These are phyloP conservation scores for Rattus rattus DNA, from an alignment of 2,113 vertebrate species.

Conservation along the genomic window DNA sequence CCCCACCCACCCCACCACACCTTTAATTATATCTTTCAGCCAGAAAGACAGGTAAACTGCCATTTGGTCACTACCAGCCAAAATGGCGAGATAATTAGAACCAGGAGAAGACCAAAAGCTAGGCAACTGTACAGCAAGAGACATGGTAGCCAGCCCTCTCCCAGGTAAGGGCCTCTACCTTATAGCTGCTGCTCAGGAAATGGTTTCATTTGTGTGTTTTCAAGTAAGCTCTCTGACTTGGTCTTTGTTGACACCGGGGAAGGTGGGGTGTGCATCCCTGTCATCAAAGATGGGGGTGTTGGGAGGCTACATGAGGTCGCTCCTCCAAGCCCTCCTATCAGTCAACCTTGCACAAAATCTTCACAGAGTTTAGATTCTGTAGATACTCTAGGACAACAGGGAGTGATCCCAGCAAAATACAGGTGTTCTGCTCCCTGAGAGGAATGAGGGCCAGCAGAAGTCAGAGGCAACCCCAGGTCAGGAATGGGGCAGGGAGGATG, in stretches of 20 bases:
- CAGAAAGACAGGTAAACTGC: not conserved
- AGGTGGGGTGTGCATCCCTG: not conserved
- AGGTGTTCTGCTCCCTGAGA: not conserved
- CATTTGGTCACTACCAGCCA: not conserved
- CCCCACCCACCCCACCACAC: not conserved
- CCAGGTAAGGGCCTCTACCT: not conserved
- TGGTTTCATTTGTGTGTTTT: not conserved
- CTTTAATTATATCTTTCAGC: not conserved
- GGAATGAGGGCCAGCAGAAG: not conserved
- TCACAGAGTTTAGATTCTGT: not conserved
- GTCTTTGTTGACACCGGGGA: not conserved
- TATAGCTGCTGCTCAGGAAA: not conserved
- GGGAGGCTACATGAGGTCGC: too few species aligned
- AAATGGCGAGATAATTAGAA: not conserved
- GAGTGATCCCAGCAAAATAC: not conserved
- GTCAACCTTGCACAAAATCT: not conserved
- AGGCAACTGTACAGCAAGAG: not conserved
- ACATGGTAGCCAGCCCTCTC: not conserved
- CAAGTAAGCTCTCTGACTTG: not conserved
- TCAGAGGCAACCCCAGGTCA: not conserved
- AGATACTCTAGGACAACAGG: not conserved
- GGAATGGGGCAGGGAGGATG: not conserved
- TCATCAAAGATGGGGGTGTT: not conserved
- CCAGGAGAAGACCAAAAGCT: not conserved
- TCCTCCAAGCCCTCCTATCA: not conserved